Evolutionary conservation across 2,113 vertebrate genomes (phyloP), one percentile per base, ranked within the genome.

Genomic region (Solea solea): DNA sequence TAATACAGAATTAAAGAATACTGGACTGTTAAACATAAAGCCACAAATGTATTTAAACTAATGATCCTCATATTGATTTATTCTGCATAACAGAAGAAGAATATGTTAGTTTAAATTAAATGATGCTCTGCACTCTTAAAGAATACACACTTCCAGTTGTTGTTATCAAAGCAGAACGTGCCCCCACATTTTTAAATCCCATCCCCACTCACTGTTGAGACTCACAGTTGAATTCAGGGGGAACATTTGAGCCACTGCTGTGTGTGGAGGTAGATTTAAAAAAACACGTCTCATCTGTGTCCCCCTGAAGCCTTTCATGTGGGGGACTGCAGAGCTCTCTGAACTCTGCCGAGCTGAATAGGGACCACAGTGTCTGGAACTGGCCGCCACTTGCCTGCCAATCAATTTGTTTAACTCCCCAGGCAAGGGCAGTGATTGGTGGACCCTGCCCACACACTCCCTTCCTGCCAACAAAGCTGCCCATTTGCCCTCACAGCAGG

Each of bases 321-420:
- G 13, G 74, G 3, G 3, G 34, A 21, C 73, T 57, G 67, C 76
- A 64, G 40, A 59, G 49, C 67, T 64, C 70, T 80, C 56, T 58
- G 64, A 51, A 77, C 70, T 75, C 76, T 83, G 57, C 58, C 39
- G 39, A 28, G 34, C 78, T 86, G 81, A 89, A 92, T 86, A 42
- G 82, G 62, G 79, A 81, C 74, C 78, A 82, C 82, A 87, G 78
- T 76, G 82, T 64, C 74, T 85, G 82, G 83, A 88, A 85, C 90
- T 76, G 89, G 83, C 84, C 25, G 58, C 81, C 73, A 77, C 76
- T 68, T 82, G 89, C 89, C 91, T 91, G 89, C 91, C 90, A 90
- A 93, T 93, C 93, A 93, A 93, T 93, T 93, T 93, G 93, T 93
- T 93, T 92, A 93, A 90, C 92, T 93, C 93, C 83, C 86, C 88